Base-by-base conservation (phyloP, 1,140 invertebrate genomes). In the Ips typographus region DNA sequence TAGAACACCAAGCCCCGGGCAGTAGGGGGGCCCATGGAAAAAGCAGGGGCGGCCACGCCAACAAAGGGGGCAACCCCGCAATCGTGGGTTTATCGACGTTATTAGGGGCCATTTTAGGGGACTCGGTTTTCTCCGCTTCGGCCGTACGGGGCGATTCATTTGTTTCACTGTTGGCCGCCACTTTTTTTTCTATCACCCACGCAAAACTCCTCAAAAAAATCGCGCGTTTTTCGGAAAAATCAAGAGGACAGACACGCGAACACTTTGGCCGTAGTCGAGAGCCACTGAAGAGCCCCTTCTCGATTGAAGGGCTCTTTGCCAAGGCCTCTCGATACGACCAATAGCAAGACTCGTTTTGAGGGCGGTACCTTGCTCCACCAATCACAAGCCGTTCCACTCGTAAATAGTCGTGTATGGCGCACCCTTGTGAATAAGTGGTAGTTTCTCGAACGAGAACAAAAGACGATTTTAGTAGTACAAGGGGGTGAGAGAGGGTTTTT, bases 21-120 rank as follows among this genome's bases (percentile, higher is more conserved):
- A 81, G 68, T 40, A 81, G 71, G 2, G 79, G 78, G 1, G 77
- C 78, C 79, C 79, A 81, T 4, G 79, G 79, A 8, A 81, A 72
- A 47, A 81, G 68, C 36, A 81, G 69, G 36, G 79, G 79, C 38
- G 79, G 79, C 79, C 79, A 81, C 2, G 78, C 77, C 38, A 80
- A 68, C 52, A 72, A 43, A 38, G 73, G 69, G 5, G 68, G 43
- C 65, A 70, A 53, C 49, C 66, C 55, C 40, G 70, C 40, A 44
- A 49, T 57, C 5, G 38, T 42, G 47, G 58, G 51, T 57, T 6
- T 37, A 22, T 60, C 65, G 58, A 47, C 36, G 47, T 41, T 49
- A 49, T 60, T 59, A 43, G 74, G 75, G 42, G 75, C 75, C 74
- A 74, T 77, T 68, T 72, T 75, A 44, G 62, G 55, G 65, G 47